These are phyloP conservation scores for Gerris buenoi DNA, from an alignment of 1,140 invertebrate genomes.

Conservation along the genomic window DNA sequence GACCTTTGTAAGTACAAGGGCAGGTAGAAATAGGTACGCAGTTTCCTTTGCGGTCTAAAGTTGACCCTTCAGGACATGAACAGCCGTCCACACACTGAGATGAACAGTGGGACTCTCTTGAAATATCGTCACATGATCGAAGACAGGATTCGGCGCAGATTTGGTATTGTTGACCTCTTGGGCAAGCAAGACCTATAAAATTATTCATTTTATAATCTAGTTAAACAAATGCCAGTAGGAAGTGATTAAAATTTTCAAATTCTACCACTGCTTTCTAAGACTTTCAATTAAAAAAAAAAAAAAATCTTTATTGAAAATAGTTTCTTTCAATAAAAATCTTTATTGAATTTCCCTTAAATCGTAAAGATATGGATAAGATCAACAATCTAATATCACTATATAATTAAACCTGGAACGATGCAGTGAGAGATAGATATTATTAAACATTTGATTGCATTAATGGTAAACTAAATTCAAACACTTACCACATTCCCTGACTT, in stretches of 20 bases:
- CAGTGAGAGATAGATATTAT: no score
- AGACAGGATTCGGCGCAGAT: slow-evolving; percentile 60
- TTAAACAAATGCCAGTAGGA: no score
- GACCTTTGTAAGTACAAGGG: slow-evolving; percentile 53
- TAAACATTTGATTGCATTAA: no score
- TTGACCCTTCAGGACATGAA: slow-evolving; percentile 61
- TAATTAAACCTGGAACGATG: no score
- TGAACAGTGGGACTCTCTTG: slow-evolving; percentile 30
- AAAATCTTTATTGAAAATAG: not conserved
- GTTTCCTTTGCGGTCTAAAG: slow-evolving; percentile 48
- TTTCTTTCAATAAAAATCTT: no score
- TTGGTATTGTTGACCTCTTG: slow-evolving; percentile 59
- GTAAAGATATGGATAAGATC: no score
- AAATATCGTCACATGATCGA: slow-evolving; percentile 49
- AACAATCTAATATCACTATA: no score
- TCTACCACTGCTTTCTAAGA: no score
- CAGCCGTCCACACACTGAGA: slow-evolving; percentile 71
- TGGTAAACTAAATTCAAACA: no score
- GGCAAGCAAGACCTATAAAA: slow-evolving; percentile 47
- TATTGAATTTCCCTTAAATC: no score
- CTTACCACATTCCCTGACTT: slow-evolving; percentile 59
- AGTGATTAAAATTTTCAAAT: no score
- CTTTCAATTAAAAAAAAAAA: no score
- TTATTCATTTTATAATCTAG: not conserved
- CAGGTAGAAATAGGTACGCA: slow-evolving; percentile 64